Evolutionary conservation across 2,888 invertebrate species (phyloP).

Genomic region (Onchidella celtica): DNA sequence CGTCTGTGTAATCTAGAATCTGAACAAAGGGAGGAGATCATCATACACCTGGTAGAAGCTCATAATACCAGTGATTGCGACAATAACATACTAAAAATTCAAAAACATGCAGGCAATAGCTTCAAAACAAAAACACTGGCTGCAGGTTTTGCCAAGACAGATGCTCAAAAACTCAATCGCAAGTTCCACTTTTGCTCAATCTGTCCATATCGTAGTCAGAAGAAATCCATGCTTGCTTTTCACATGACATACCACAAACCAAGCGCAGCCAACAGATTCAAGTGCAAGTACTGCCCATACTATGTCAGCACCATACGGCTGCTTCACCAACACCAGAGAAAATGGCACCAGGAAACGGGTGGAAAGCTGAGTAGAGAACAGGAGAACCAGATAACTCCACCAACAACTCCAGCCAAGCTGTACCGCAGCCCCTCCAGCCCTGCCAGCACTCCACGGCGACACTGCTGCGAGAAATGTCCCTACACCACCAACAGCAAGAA

Average conservation of each 20-base stretch:
- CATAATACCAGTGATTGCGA: constrained; percentile 67
- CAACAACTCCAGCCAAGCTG: constrained; percentile 39
- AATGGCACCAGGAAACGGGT: constrained; percentile 61
- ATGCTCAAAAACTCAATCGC: constrained; percentile 10
- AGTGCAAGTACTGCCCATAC: constrained; percentile 90
- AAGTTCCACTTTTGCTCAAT: constrained; percentile 83
- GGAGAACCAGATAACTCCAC: constrained; percentile 28
- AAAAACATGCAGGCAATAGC: constrained; percentile 24
- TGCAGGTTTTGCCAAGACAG: background rate
- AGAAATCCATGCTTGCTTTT: constrained; percentile 74
- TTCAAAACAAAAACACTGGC: background rate
- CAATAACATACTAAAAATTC: constrained; percentile 37
- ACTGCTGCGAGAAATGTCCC: constrained; percentile 90
- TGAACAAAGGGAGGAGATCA: constrained; percentile 61
- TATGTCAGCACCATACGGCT: constrained; percentile 83
- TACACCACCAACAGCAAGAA: constrained; percentile 92
- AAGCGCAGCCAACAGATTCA: constrained; percentile 85
- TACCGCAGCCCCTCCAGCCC: constrained; percentile 1
- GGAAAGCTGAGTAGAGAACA: constrained; percentile 81
- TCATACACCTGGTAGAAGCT: constrained; percentile 65
- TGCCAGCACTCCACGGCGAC: constrained; percentile 82
- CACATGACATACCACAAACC: constrained; percentile 87
- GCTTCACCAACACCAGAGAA: constrained; percentile 85
- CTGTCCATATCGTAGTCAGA: constrained; percentile 85
- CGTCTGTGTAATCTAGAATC: constrained; percentile 67